phyloP scores from a whole-genome alignment of 2,113 vertebrate species.

The Hemichromis elongatus region DNA sequence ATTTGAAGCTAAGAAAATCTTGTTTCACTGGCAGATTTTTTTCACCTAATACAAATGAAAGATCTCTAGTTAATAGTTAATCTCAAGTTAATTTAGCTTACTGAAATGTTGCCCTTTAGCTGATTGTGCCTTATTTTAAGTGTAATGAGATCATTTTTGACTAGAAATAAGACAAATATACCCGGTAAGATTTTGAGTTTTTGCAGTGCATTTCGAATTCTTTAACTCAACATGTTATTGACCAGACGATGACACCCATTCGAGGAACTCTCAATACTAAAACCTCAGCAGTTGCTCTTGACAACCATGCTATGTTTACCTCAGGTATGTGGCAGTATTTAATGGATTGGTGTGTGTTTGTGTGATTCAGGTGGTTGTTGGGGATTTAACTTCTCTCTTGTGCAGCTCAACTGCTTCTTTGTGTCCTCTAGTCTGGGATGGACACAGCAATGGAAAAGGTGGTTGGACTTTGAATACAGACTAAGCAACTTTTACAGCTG shows the following conservation, averaged over 20 bases:
- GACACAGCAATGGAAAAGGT: neutral
- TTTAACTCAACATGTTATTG: conserved; percentile 25
- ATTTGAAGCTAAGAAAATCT: too few species aligned
- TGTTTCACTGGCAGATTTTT: too few species aligned
- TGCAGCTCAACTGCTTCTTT: conserved; percentile 24
- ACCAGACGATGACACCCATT: conserved; percentile 37
- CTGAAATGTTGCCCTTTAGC: too few species aligned
- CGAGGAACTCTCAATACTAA: neutral
- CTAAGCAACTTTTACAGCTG: neutral
- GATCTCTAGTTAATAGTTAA: too few species aligned
- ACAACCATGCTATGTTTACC: conserved; percentile 41
- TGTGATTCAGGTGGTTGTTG: neutral
- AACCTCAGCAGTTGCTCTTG: conserved; percentile 13
- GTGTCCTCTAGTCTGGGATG: neutral
- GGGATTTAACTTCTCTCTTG: conserved; percentile 12
- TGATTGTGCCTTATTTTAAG: too few species aligned
- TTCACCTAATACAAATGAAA: too few species aligned
- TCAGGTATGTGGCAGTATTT: conserved; percentile 39
- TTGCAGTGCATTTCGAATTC: neutral
- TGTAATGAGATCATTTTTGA: too few species aligned
- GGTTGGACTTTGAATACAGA: neutral
- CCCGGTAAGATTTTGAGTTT: too few species aligned
- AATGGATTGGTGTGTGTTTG: neutral
- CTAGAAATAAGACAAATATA: too few species aligned
- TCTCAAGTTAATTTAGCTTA: too few species aligned